Percentiles rank a stretch among this genome's conserved stretches.
Conservation (phyloP, 2,888 invertebrate species). For the Hemicrepidius hirtus region DNA sequence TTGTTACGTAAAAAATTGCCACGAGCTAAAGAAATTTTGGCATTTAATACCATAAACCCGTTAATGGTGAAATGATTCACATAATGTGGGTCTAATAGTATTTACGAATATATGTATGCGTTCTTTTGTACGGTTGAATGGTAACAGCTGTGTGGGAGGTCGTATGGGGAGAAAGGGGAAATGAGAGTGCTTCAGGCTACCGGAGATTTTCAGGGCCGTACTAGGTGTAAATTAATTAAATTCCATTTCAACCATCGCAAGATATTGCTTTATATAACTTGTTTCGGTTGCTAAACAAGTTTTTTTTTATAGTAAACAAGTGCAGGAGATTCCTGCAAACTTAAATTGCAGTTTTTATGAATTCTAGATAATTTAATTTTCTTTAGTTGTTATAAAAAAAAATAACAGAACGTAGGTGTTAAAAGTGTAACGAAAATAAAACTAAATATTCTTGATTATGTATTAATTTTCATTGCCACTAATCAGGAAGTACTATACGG, state of each 20-base stretch:
- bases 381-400: background rate
- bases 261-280: slow-evolving; percentile 23
- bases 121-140: slow-evolving; percentile 35
- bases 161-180: slow-evolving; percentile 33
- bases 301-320: slow-evolving; percentile 21
- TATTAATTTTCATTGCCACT: slow-evolving; percentile 15
- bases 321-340: background rate
- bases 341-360: slow-evolving; percentile 15
- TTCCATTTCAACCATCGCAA: slow-evolving; percentile 17
- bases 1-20: slow-evolving; percentile 1
- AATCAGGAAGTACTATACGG: background rate
- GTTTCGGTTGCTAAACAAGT: slow-evolving; percentile 18
- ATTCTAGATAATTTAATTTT: background rate
- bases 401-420: background rate
- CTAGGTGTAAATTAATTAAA: slow-evolving; percentile 25
- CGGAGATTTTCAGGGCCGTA: slow-evolving; percentile 33
- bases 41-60: slow-evolving; percentile 6
- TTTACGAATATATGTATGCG: slow-evolving; percentile 29
- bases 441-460: background rate
- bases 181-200: slow-evolving; percentile 22
- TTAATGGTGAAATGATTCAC: slow-evolving; percentile 28
- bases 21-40: background rate
- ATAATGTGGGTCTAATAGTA: slow-evolving; percentile 23
- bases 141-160: slow-evolving; percentile 41
- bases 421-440: background rate